Evolutionary conservation across 2,113 vertebrate genomes (phyloP).

Genomic region (Felis catus): DNA sequence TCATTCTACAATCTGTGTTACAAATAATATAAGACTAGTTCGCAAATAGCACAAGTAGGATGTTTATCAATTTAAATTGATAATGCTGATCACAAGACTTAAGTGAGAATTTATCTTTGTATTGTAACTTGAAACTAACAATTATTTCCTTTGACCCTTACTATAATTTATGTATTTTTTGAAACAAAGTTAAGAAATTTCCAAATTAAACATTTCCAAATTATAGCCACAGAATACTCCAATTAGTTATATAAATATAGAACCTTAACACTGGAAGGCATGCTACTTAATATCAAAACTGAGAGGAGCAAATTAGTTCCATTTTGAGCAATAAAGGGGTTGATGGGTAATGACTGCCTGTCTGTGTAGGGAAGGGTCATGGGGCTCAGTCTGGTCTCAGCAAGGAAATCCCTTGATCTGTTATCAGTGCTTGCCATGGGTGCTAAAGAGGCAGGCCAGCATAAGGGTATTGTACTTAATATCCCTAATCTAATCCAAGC

Average conservation of each 20-base stretch:
- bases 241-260: background rate
- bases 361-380: background rate
- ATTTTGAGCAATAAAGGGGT: background rate
- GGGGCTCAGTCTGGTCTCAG: background rate
- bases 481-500: background rate
- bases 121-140: background rate
- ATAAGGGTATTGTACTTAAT: background rate
- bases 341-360: background rate
- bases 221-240: background rate
- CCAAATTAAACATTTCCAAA: background rate
- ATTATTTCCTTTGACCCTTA: conserved; percentile 12
- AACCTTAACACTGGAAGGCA: background rate
- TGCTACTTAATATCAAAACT: background rate
- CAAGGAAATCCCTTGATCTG: background rate
- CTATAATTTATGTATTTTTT: background rate
- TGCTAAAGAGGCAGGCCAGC: background rate
- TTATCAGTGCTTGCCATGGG: background rate
- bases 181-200: background rate
- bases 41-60: background rate
- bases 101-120: background rate
- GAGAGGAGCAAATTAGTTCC: background rate
- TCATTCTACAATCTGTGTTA: background rate
- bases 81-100: background rate
- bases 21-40: background rate
- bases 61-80: background rate